phyloP scores from a whole-genome alignment of 2,113 vertebrate genomes.

The Psittacula cyanocephala region DNA sequence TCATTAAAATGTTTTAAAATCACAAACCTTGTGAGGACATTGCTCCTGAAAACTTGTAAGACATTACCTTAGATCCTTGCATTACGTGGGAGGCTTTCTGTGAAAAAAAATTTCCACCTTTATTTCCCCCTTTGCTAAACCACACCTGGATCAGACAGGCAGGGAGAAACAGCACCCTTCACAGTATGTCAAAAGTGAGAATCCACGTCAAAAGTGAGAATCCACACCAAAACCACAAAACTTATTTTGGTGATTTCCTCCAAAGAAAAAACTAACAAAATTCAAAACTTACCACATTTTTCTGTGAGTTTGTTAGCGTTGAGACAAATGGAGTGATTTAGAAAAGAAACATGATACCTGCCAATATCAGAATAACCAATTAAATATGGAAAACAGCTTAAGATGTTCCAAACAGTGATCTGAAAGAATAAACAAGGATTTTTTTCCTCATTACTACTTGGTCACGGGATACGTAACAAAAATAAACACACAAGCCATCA shows the following conservation, averaged over 20 bases:
- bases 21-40: background rate
- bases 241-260: background rate
- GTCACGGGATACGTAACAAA: background rate
- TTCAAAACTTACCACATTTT: background rate
- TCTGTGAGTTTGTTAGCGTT: background rate
- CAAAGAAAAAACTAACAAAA: background rate
- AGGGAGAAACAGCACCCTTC: background rate
- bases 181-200: background rate
- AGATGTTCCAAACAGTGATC: background rate
- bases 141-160: background rate
- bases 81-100: background rate
- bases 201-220: background rate
- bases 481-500: background rate
- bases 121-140: fast-evolving
- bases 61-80: background rate
- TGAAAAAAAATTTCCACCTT: background rate
- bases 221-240: background rate
- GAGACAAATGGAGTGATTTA: background rate
- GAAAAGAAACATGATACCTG: background rate
- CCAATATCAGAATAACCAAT: background rate
- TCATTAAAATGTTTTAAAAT: background rate
- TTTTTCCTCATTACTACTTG: background rate
- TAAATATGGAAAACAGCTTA: background rate
- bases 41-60: background rate
- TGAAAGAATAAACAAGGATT: background rate